phyloP scores from a whole-genome alignment of 1,140 invertebrate species.

The Pteromalus puparum region DNA sequence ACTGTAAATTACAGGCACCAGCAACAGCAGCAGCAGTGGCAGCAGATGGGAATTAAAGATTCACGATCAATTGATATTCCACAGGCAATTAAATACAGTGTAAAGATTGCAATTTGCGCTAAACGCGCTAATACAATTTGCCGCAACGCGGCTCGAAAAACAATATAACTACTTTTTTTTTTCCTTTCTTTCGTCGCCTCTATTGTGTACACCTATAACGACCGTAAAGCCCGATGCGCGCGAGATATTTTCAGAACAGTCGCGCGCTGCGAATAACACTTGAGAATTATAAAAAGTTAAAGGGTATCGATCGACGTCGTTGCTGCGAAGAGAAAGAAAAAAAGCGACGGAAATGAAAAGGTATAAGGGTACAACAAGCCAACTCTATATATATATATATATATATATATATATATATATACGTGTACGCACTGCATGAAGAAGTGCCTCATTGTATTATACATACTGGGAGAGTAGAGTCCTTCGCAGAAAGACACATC shows the following conservation, averaged over 20 bases:
- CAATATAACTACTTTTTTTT: background rate
- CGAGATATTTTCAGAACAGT: constrained; percentile 28
- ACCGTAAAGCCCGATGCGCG: background rate
- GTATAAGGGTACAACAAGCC: background rate
- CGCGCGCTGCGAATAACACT: constrained; percentile 27
- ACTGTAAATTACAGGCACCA: background rate
- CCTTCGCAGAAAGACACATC: background rate
- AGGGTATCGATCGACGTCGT: constrained; percentile 33
- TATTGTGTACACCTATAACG: background rate
- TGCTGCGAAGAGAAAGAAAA: background rate
- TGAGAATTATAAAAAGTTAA: constrained; percentile 46
- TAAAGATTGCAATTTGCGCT: constrained; percentile 4
- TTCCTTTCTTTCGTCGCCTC: background rate
- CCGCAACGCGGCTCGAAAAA: background rate
- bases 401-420: no score
- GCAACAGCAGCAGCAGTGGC: no score
- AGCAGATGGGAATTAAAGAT: background rate
- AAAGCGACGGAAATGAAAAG: constrained; percentile 20
- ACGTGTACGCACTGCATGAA: background rate
- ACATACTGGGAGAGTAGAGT: background rate
- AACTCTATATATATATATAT: background rate
- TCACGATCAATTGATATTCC: constrained; percentile 11
- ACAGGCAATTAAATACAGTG: constrained; percentile 26
- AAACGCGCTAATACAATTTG: background rate
- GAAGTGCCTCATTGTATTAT: constrained; percentile 32